These are phyloP conservation scores for Sturnira hondurensis DNA, from an alignment of 2,113 vertebrate genomes.

Conservation along the genomic window DNA sequence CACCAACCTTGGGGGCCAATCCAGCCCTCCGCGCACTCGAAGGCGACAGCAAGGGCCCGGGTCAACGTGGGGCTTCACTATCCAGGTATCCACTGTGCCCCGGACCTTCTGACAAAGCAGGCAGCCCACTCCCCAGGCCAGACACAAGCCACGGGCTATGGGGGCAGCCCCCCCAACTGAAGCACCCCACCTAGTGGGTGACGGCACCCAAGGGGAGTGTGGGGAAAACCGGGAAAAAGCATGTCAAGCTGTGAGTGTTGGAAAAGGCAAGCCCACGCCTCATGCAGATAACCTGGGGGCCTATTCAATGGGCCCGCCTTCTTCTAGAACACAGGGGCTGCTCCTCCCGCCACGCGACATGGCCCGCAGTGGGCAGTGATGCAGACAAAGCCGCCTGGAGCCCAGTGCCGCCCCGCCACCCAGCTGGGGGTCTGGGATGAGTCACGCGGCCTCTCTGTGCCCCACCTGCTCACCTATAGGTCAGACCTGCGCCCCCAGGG, in stretches of 20 bases:
- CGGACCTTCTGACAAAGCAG: neutral
- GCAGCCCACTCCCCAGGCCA: neutral
- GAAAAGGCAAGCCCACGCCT: neutral
- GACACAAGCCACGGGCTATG: fast-evolving
- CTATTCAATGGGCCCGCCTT: neutral
- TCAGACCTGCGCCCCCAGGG: neutral
- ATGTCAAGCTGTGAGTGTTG: fast-evolving
- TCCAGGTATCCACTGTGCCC: fast-evolving
- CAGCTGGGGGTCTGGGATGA: neutral
- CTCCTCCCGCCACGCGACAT: fast-evolving
- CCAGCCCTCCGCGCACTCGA: fast-evolving
- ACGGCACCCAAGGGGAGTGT: fast-evolving
- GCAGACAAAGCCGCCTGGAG: neutral
- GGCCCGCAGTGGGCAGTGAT: fast-evolving
- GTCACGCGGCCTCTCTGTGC: neutral
- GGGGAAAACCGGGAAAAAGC: fast-evolving
- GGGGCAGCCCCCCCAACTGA: neutral
- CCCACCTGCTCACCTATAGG: neutral
- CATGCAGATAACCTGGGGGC: fast-evolving
- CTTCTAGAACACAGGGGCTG: neutral
- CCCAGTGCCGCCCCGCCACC: neutral
- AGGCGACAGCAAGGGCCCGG: fast-evolving
- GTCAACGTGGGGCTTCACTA: fast-evolving
- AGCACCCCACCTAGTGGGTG: neutral
- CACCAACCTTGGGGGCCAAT: fast-evolving